These are phyloP conservation scores for Xestia c-nigrum DNA, from an alignment of 2,888 invertebrate genomes.

Conservation along the genomic window DNA sequence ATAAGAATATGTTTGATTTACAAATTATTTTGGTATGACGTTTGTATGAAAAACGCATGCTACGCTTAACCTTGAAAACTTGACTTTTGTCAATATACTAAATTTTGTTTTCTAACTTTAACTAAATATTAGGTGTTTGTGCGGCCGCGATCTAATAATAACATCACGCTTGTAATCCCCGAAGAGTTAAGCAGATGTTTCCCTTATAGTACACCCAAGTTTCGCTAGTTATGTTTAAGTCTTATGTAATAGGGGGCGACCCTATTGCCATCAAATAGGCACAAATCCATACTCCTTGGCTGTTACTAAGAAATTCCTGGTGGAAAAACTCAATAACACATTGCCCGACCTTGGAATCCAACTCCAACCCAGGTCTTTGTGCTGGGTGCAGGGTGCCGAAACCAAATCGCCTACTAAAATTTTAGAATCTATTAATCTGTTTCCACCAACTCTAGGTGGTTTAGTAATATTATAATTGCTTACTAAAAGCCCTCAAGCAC, in stretches of 20 bases:
- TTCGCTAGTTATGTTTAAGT: not conserved
- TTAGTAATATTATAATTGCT: not conserved
- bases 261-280: not conserved
- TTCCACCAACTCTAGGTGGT: not conserved
- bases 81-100: not conserved
- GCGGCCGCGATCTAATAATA: too few relatives aligned
- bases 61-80: constrained; percentile 4
- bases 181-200: not conserved
- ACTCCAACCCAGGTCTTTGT: too few relatives aligned
- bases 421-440: not conserved
- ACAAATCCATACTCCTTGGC: not conserved
- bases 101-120: too few relatives aligned
- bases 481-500: not conserved
- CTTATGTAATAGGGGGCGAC: not conserved
- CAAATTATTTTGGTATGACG: too few relatives aligned
- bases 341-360: not conserved
- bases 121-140: not conserved
- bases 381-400: too few relatives aligned
- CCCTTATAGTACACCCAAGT: not conserved
- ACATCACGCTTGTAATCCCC: not conserved
- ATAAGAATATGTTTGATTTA: too few relatives aligned
- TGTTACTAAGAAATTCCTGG: not conserved
- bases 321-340: not conserved
- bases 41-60: too few relatives aligned
- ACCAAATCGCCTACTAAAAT: not conserved